Conservation (phyloP, 2,888 invertebrate species). For the Ophonus ardosiacus region DNA sequence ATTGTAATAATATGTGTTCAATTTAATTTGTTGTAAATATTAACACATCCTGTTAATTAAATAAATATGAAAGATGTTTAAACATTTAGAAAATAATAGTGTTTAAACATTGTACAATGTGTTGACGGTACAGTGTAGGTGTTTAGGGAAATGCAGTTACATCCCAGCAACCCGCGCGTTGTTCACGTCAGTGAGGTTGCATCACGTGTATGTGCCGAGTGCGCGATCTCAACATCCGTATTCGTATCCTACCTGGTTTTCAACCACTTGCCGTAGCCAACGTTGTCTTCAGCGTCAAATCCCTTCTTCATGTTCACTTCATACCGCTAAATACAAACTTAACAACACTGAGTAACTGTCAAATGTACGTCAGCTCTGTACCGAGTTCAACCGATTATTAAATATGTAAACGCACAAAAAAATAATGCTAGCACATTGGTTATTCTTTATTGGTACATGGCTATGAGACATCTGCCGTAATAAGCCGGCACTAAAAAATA, state of each 20-base stretch:
- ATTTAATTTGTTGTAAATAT: no score
- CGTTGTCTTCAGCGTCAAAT: constrained; percentile 33
- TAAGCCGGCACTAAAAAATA: constrained; percentile 82
- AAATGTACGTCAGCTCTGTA: constrained; percentile 71
- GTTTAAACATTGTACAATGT: not conserved
- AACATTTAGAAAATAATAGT: not conserved
- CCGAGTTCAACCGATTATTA: constrained; percentile 74
- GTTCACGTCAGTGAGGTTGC: not conserved
- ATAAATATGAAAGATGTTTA: not conserved
- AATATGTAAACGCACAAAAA: constrained; percentile 76
- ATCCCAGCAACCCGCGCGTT: constrained; percentile 1
- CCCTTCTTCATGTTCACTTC: not conserved
- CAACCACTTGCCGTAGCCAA: not conserved
- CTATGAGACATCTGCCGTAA: constrained; percentile 82
- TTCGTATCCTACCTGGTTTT: not conserved
- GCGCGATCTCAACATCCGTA: not conserved
- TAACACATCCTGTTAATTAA: no score
- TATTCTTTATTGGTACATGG: constrained; percentile 77
- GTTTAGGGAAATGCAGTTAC: constrained; percentile 25
- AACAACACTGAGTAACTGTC: constrained; percentile 19
- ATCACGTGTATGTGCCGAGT: constrained; percentile 4
- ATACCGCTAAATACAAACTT: constrained; percentile 39
- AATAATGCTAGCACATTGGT: constrained; percentile 73
- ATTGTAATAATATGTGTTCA: no score
- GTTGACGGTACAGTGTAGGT: not conserved